phyloP scores from a whole-genome alignment of 2,888 invertebrate genomes.

The Stenichneumon culpator region DNA sequence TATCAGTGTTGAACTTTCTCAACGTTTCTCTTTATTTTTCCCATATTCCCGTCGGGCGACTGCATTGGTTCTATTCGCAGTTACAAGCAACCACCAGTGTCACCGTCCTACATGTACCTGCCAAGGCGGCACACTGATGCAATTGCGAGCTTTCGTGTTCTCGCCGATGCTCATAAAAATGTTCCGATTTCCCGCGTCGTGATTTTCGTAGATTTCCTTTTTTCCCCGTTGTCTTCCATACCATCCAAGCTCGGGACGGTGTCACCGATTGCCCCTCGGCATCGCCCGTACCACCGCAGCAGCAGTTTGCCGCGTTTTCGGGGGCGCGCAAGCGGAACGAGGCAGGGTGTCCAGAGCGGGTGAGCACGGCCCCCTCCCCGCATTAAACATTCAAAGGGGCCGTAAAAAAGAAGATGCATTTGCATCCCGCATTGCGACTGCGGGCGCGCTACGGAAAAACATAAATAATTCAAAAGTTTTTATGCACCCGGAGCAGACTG shows the following conservation, averaged over 20 bases:
- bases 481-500: slow-evolving; percentile 72
- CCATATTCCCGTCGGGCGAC: not conserved
- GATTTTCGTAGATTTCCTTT: slow-evolving; percentile 60
- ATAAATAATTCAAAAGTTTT: slow-evolving; percentile 84
- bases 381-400: slow-evolving; percentile 83
- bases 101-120: not conserved
- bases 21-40: not conserved
- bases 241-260: slow-evolving; percentile 37
- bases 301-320: slow-evolving; percentile 65
- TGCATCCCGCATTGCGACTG: slow-evolving; percentile 81
- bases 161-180: slow-evolving; percentile 49
- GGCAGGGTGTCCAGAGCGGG: slow-evolving; percentile 48
- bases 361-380: slow-evolving; percentile 60
- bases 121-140: not conserved
- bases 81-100: not conserved
- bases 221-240: slow-evolving; percentile 25
- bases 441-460: slow-evolving; percentile 78
- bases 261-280: slow-evolving; percentile 58
- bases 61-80: not conserved
- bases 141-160: slow-evolving; percentile 44
- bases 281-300: slow-evolving; percentile 43
- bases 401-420: slow-evolving; percentile 82
- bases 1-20: not conserved
- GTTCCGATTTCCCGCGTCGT: slow-evolving; percentile 64
- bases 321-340: slow-evolving; percentile 46